Base-by-base conservation (phyloP, 2,888 invertebrate species). In the Agrotis segetum region DNA sequence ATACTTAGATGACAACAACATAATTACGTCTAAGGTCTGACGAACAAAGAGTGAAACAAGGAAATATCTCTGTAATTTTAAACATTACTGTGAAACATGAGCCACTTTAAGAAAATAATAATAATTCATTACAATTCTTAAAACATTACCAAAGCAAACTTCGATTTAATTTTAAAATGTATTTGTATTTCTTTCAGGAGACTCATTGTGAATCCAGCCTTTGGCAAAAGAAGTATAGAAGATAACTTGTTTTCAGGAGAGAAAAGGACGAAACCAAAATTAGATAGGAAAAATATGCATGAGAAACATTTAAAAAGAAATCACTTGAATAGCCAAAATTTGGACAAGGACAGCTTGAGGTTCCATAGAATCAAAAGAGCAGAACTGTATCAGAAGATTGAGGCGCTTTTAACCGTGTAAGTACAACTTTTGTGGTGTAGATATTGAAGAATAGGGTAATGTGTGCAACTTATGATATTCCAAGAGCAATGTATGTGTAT, bases 291-390 rank as follows among this genome's bases (percentile, higher is more conserved):
- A 71, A 91, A 89, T 74, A 93, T 96, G 94, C 95, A 96, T 62
- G 87, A 91, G 56, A 85, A 82, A 63, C 93, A 94, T 69, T 69
- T 85, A 21, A 83, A 84, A 14, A 88, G 90, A 73, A 87, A 92
- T 46, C 93, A 91, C 77, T 83, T 95, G 59, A 91, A 91, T 60
- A 89, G 87, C 63, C 85, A 92, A 17, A 81, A 92, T 52, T 78
- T 93, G 84, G 90, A 93, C 44, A 81, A 84, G 9, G 85, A 86
- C 47, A 92, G 89, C 46, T 84, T 95, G 24, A 96, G 96, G 77
- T 96, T 97, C 82, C 97, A 97, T 88, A 96, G 97, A 85, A 94
- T 94, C 60, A 97, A 97, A 77, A 93, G 97, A 85, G 92, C 97
- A 58, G 97, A 97, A 63, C 90, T 97, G 29, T 97, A 97, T 87